A percentile compares a stretch with the other conserved stretches of the same genome.
Conservation (phyloP, 2,113 vertebrate species). For the Peucedramus taeniatus region DNA sequence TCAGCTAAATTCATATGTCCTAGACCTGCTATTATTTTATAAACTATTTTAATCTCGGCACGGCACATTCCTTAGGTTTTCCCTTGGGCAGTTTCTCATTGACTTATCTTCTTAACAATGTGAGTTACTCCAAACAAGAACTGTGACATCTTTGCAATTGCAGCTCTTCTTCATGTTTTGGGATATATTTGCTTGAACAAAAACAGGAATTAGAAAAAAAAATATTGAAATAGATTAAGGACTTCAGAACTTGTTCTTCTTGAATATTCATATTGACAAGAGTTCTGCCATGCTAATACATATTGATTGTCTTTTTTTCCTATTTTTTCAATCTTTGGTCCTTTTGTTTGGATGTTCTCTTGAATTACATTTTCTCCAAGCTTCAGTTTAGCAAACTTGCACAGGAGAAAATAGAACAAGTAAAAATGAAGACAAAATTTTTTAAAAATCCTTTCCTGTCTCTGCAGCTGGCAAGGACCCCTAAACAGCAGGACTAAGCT, state of each 20-base stretch:
- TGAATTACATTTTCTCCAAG: not conserved
- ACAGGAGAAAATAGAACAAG: not conserved
- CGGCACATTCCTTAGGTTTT: not conserved
- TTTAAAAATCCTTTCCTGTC: not conserved
- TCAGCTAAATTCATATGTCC: not conserved
- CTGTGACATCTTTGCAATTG: not conserved
- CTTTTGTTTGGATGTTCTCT: not conserved
- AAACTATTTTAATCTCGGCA: not conserved
- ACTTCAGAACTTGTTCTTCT: not conserved
- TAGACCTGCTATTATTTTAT: not conserved
- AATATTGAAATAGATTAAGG: not conserved
- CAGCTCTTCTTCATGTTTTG: not conserved
- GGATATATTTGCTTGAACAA: not conserved
- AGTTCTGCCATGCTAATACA: not conserved
- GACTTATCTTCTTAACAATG: not conserved
- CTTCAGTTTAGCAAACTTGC: not conserved
- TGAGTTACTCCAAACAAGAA: not conserved
- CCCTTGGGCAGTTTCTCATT: not conserved
- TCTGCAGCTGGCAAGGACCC: conserved; percentile 34
- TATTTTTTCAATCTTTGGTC: not conserved
- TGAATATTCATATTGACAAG: not conserved
- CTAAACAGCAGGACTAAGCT: conserved; percentile 56
- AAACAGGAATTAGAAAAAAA: not conserved
- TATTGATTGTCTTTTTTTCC: fast-evolving
- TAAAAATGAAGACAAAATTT: not conserved